phyloP scores from a whole-genome alignment of 1,140 invertebrate genomes.

The Coptotermes formosanus region DNA sequence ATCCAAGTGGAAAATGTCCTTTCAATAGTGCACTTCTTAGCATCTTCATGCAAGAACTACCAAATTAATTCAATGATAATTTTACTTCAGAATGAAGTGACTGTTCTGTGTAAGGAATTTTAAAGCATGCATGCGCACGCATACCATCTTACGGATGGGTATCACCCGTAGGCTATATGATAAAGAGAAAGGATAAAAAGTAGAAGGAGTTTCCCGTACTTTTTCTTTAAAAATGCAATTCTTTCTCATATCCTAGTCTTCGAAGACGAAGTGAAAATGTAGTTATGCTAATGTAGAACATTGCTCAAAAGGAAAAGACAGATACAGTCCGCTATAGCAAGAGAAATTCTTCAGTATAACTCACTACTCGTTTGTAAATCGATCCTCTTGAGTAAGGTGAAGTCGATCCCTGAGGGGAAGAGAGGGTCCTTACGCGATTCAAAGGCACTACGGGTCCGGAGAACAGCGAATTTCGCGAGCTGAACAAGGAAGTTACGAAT shows the following conservation, averaged over 20 bases:
- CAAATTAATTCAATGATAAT: not conserved
- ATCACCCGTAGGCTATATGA: not conserved
- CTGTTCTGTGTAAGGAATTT: not conserved
- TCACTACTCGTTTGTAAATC: conserved; percentile 18
- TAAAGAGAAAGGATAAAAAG: not conserved
- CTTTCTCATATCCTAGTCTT: not conserved
- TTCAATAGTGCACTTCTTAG: not conserved
- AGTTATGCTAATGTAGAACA: conserved; percentile 12
- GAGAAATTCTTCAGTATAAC: conserved; percentile 2
- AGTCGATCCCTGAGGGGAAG: not conserved
- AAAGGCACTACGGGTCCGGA: not conserved
- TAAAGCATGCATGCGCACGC: not conserved
- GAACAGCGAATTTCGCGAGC: not conserved
- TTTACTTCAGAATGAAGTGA: not conserved
- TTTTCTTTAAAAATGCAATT: conserved; percentile 13
- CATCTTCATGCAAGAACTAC: not conserved
- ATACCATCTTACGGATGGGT: not conserved
- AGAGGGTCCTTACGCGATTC: not conserved
- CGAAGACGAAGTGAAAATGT: not conserved
- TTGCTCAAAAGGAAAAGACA: conserved; percentile 8
- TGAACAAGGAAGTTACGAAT: not conserved
- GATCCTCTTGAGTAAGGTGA: not conserved
- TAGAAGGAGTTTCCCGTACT: not conserved
- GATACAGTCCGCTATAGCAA: not conserved
- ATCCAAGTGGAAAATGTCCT: not conserved